These are phyloP conservation scores for Thunnus albacares DNA, from an alignment of 2,797 vertebrate genomes.

Conservation along the genomic window DNA sequence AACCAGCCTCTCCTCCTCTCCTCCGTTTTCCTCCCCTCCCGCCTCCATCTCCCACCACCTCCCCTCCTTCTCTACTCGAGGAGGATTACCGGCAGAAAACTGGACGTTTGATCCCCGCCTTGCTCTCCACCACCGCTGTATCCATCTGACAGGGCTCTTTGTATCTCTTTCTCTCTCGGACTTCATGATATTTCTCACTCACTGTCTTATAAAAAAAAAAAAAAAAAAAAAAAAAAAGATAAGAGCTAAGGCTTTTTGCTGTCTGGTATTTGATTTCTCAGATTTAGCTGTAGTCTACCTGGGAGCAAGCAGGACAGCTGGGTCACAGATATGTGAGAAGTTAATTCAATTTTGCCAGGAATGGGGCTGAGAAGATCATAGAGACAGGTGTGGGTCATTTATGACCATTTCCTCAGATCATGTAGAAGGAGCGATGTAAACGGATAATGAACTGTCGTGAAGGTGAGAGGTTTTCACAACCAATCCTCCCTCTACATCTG, in stretches of 20 bases:
- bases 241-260: conserved; percentile 54
- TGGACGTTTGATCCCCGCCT: conserved; percentile 81
- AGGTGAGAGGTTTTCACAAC: conserved; percentile 51
- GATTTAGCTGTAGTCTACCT: conserved; percentile 52
- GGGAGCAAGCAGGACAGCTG: conserved; percentile 46
- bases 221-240: conserved; percentile 30
- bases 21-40: background rate
- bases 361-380: conserved; percentile 38
- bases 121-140: conserved; percentile 56
- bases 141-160: conserved; percentile 73
- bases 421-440: conserved; percentile 43
- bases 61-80: conserved; percentile 35
- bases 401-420: conserved; percentile 58
- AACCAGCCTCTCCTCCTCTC: conserved; percentile 41
- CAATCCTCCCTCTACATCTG: conserved; percentile 23
- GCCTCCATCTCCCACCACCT: conserved; percentile 8
- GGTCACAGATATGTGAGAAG: conserved; percentile 61
- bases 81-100: conserved; percentile 74
- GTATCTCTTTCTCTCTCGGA: conserved; percentile 51
- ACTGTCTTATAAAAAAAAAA: conserved; percentile 18
- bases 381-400: conserved; percentile 63
- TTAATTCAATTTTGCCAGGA: conserved; percentile 68
- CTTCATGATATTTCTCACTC: conserved; percentile 47
- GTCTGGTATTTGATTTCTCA: conserved; percentile 53
- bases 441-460: conserved; percentile 68